phyloP scores from a whole-genome alignment of 2,113 vertebrate species.

The Apodemus speciosus region DNA sequence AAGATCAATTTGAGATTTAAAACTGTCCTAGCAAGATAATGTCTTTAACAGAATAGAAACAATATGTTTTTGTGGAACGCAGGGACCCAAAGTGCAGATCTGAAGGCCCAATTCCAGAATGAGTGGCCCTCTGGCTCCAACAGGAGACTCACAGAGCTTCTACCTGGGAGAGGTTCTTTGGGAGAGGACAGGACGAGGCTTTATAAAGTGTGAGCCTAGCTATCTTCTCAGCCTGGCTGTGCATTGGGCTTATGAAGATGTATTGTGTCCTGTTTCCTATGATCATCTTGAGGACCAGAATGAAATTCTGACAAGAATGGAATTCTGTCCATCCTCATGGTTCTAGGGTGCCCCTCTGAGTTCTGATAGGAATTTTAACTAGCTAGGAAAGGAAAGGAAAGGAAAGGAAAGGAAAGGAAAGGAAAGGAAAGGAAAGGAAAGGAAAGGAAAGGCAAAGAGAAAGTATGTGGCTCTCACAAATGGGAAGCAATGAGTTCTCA shows the following conservation, averaged over 20 bases:
- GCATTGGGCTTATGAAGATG: accelerated
- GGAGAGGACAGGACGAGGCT: neutral
- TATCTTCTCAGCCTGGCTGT: neutral
- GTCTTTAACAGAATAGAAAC: neutral
- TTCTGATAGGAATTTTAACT: no score
- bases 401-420: no score
- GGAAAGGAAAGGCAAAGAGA: no score
- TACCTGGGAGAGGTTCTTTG: neutral
- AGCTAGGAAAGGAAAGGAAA: neutral
- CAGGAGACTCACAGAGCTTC: neutral
- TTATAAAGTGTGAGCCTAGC: no score
- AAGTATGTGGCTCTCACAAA: no score
- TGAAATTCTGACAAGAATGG: neutral
- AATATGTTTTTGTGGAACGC: neutral
- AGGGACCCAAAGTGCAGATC: neutral
- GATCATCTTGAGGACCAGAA: accelerated
- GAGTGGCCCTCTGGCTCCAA: no score
- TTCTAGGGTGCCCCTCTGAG: neutral
- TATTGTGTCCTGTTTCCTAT: neutral
- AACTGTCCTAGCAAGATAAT: neutral
- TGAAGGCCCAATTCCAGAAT: accelerated
- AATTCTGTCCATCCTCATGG: accelerated
- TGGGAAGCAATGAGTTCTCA: accelerated
- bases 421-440: neutral
- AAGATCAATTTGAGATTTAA: neutral